Conservation (phyloP, 92 coral and sea anemone species). For the Meandrina meandrites region DNA sequence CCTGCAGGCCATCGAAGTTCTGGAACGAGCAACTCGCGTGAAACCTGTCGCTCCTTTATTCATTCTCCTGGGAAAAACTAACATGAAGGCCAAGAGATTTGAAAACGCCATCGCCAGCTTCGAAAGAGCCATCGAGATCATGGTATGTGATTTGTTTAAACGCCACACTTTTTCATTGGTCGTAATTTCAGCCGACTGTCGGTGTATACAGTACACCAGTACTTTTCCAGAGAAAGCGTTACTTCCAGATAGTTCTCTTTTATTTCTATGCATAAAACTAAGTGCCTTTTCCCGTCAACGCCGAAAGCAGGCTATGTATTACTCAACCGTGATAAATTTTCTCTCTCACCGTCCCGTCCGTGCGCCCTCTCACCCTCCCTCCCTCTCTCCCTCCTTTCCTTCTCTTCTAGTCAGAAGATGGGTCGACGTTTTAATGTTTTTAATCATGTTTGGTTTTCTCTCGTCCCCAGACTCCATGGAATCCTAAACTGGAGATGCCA, state of each 20-base stretch:
- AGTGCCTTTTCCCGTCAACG: background rate
- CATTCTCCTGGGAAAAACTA: conserved; percentile 88
- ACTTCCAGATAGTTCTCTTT: background rate
- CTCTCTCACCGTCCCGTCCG: no score
- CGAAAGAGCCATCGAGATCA: conserved; percentile 72
- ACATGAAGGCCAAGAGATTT: conserved; percentile 93
- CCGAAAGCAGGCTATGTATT: background rate
- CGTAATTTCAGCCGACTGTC: no score
- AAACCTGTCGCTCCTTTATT: conserved; percentile 84
- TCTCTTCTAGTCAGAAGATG: background rate
- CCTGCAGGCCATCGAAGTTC: conserved; percentile 85
- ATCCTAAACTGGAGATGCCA: conserved; percentile 77
- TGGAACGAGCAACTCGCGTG: conserved; percentile 90
- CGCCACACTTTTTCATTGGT: background rate
- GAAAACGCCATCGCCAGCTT: conserved; percentile 84
- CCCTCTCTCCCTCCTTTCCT: background rate
- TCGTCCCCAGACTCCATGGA: conserved; percentile 86
- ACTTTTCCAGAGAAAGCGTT: background rate
- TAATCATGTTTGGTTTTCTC: background rate
- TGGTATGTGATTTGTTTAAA: conserved; percentile 63
- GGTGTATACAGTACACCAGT: background rate
- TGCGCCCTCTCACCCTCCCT: no score
- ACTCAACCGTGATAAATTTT: background rate
- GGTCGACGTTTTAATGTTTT: background rate
- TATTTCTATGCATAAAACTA: background rate